These are phyloP conservation scores for Rhagologus leucostigma DNA, from an alignment of 2,113 vertebrate genomes.

Conservation along the genomic window DNA sequence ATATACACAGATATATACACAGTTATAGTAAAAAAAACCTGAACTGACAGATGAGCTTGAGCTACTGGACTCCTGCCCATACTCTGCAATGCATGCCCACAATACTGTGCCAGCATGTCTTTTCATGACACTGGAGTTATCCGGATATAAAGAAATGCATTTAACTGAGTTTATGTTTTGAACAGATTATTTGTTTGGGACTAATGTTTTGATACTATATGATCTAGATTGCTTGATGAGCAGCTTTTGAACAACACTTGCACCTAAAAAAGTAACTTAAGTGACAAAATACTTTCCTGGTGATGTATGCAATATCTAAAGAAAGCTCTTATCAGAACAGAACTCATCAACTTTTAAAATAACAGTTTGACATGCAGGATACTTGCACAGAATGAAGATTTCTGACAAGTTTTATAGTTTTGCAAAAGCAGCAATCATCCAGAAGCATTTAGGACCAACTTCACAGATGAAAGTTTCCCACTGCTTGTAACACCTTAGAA, in stretches of 20 bases:
- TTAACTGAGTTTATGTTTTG: not conserved
- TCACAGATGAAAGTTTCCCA: not conserved
- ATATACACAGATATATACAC: fast-evolving
- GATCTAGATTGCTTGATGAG: not conserved
- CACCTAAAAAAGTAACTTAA: not conserved
- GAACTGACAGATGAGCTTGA: not conserved
- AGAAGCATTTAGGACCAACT: not conserved
- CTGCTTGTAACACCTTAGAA: not conserved
- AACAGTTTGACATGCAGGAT: not conserved
- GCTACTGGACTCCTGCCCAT: not conserved
- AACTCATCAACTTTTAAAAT: not conserved
- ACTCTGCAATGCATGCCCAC: not conserved
- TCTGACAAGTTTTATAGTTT: not conserved
- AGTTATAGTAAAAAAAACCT: not conserved
- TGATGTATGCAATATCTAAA: not conserved
- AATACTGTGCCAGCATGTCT: not conserved
- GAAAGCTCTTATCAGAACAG: not conserved
- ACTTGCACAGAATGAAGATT: not conserved
- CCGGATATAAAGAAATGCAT: not conserved
- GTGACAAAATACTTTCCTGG: not conserved
- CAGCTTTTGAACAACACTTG: not conserved
- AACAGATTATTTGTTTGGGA: not conserved
- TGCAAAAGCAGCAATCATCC: not conserved
- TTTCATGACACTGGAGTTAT: not conserved
- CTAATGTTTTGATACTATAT: not conserved